Conservation (phyloP, 53 echinoderm and acorn worm species). For the Mesocentrotus franciscanus region DNA sequence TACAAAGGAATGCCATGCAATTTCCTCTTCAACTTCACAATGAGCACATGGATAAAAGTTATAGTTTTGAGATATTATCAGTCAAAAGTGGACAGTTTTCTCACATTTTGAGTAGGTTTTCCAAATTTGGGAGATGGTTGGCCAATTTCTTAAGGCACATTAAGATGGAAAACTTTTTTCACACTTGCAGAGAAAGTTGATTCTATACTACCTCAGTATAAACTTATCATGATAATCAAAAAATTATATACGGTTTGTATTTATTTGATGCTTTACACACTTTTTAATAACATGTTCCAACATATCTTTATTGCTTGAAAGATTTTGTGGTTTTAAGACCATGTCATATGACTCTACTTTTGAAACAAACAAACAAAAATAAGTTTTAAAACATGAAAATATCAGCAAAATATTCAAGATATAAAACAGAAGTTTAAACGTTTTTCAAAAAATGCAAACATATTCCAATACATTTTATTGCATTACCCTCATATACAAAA, state of each 20-base stretch:
- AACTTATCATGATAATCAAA: background rate
- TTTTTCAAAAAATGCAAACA: background rate
- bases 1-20: background rate
- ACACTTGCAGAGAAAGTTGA: constrained; percentile 12
- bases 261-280: background rate
- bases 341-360: background rate
- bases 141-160: constrained; percentile 37
- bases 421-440: background rate
- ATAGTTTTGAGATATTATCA: background rate
- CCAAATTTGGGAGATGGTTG: background rate
- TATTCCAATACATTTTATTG: background rate
- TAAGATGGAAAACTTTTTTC: background rate
- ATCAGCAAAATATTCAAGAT: background rate
- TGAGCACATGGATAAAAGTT: background rate
- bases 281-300: background rate
- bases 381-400: background rate
- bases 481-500: background rate
- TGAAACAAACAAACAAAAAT: background rate
- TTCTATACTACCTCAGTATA: background rate
- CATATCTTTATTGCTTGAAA: constrained; percentile 28
- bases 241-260: background rate
- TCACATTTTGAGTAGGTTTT: background rate
- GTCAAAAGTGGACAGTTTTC: background rate
- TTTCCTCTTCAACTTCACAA: background rate
- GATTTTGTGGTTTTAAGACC: background rate